Conservation (phyloP, 2,113 vertebrate species). For the Lichenostomus cassidix region DNA sequence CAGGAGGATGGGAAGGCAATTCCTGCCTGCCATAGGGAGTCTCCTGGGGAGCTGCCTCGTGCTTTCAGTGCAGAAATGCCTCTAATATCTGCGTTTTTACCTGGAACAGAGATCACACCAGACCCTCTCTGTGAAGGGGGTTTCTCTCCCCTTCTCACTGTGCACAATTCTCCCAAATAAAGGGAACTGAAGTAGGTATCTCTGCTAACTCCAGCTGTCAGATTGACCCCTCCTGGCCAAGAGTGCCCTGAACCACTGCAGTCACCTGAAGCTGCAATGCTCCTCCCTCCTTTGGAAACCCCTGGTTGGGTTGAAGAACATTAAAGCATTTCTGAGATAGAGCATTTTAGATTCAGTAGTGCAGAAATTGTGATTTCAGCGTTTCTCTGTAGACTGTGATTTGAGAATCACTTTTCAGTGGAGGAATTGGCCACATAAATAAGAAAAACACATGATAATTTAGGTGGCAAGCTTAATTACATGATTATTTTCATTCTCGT, state of each 20-base stretch:
- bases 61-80: background rate
- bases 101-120: background rate
- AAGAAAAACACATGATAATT: slow-evolving; percentile 24
- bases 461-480: slow-evolving; percentile 24
- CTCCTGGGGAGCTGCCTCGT: background rate
- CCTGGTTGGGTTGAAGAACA: background rate
- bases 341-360: background rate
- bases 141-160: background rate
- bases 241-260: background rate
- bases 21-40: background rate
- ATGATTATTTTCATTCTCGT: background rate
- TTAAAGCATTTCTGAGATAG: background rate
- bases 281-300: background rate
- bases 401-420: background rate
- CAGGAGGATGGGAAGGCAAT: background rate
- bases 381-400: background rate
- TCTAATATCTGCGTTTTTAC: accelerated
- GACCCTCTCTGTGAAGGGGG: accelerated
- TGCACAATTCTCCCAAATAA: background rate
- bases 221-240: background rate
- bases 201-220: background rate
- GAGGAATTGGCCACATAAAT: background rate
- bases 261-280: background rate
- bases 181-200: background rate
- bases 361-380: background rate